These are phyloP conservation scores for Epizoanthus illoricatus DNA, from an alignment of 92 coral and sea anemone species.

Conservation along the genomic window DNA sequence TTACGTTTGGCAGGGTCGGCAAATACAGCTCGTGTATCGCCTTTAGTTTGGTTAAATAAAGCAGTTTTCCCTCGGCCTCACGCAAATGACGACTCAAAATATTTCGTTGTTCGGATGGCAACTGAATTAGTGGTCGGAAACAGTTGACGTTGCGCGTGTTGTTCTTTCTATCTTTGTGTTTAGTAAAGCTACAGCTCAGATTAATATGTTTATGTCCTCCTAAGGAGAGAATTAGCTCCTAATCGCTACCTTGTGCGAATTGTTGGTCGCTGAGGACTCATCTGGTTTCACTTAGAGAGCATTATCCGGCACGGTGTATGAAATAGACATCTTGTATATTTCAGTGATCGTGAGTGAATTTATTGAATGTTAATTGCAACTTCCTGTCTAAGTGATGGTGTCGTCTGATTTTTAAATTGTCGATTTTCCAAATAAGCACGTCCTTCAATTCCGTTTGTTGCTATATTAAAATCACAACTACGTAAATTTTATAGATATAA, in stretches of 20 bases:
- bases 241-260: background rate
- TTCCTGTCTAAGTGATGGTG: background rate
- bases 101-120: background rate
- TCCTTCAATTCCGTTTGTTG: background rate
- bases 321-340: slow-evolving; percentile 11
- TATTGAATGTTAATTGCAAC: slow-evolving; percentile 24
- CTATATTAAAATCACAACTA: too few species aligned
- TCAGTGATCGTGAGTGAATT: slow-evolving; percentile 5
- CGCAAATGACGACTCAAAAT: background rate
- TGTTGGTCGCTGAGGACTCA: background rate
- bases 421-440: slow-evolving; percentile 20
- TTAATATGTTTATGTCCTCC: slow-evolving; percentile 1
- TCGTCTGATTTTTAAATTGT: background rate
- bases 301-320: background rate
- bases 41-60: too few species aligned
- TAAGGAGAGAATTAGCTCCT: slow-evolving; percentile 1
- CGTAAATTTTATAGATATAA: too few species aligned
- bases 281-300: background rate
- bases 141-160: background rate
- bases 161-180: background rate
- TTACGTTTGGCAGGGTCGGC: too few species aligned
- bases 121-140: background rate
- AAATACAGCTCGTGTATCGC: too few species aligned
- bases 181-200: too few species aligned
- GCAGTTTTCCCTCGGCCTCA: too few species aligned